Evolutionary conservation across 2,113 vertebrate genomes (phyloP).

Genomic region (Tetraodon nigroviridis): DNA sequence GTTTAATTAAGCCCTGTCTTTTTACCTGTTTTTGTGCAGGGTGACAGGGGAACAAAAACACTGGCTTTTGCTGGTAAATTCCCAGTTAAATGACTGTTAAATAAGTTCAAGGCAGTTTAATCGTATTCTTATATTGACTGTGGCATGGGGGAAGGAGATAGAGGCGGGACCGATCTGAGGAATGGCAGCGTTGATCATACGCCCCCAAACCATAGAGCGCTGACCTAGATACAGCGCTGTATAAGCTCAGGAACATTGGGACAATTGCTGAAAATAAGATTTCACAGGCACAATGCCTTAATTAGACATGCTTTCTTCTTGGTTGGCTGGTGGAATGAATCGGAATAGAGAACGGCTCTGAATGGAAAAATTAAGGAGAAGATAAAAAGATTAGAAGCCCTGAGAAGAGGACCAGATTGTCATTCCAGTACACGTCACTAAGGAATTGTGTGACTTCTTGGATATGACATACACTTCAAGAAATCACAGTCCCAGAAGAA

Average conservation of each 20-base stretch:
- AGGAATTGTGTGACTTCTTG: too few species aligned
- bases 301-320: slow-evolving; percentile 45
- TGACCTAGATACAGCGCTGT: slow-evolving; percentile 46
- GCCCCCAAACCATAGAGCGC: slow-evolving; percentile 22
- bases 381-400: slow-evolving; percentile 8
- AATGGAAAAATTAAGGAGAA: slow-evolving; percentile 3
- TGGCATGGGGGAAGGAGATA: background rate
- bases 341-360: slow-evolving; percentile 23
- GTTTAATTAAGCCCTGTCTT: slow-evolving; percentile 62
- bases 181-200: slow-evolving; percentile 8
- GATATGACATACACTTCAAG: too few species aligned
- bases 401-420: background rate
- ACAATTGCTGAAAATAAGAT: slow-evolving; percentile 44
- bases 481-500: too few species aligned
- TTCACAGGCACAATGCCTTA: slow-evolving; percentile 38
- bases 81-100: slow-evolving; percentile 5
- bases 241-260: slow-evolving; percentile 19
- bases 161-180: slow-evolving; percentile 16
- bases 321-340: slow-evolving; percentile 32
- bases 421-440: background rate
- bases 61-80: slow-evolving; percentile 12
- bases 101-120: slow-evolving; percentile 2
- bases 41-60: background rate
- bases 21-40: slow-evolving; percentile 34
- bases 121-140: background rate